Percentiles rank a stretch among this genome's conserved stretches.
phyloP scores from a whole-genome alignment of 2,888 invertebrate genomes.

The Eustalomyia histrio region DNA sequence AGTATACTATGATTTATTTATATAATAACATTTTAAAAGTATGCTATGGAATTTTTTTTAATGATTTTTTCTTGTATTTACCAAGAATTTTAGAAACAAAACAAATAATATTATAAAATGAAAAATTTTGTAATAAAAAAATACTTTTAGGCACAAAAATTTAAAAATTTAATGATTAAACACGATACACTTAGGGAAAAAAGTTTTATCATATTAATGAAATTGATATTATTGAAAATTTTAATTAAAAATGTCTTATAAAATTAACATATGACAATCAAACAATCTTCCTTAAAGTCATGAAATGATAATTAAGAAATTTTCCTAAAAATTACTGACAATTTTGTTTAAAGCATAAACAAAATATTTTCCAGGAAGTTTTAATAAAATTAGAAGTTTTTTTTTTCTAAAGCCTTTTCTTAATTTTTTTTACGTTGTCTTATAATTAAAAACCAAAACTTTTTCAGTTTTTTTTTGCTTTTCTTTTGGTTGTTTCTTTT shows the following conservation, averaged over 20 bases:
- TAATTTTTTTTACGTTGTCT: neutral
- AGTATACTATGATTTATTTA: conserved; percentile 15
- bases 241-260: neutral
- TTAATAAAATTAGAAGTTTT: neutral
- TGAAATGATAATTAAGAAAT: neutral
- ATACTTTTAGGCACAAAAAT: too few relatives aligned
- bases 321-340: neutral
- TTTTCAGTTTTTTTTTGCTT: conserved; percentile 1
- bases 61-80: neutral
- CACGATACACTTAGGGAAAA: too few relatives aligned
- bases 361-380: too few relatives aligned
- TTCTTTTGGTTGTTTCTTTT: neutral
- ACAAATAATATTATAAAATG: too few relatives aligned
- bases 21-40: neutral
- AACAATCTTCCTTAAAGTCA: neutral
- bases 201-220: too few relatives aligned
- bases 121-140: too few relatives aligned
- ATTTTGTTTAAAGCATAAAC: neutral
- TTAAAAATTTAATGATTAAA: too few relatives aligned
- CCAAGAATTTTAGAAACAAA: neutral
- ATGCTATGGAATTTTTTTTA: neutral
- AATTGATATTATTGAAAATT: too few relatives aligned
- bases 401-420: neutral
- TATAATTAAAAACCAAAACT: conserved; percentile 5
- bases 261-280: neutral